phyloP scores from a whole-genome alignment of 2,113 vertebrate species.

The Mustela lutreola region DNA sequence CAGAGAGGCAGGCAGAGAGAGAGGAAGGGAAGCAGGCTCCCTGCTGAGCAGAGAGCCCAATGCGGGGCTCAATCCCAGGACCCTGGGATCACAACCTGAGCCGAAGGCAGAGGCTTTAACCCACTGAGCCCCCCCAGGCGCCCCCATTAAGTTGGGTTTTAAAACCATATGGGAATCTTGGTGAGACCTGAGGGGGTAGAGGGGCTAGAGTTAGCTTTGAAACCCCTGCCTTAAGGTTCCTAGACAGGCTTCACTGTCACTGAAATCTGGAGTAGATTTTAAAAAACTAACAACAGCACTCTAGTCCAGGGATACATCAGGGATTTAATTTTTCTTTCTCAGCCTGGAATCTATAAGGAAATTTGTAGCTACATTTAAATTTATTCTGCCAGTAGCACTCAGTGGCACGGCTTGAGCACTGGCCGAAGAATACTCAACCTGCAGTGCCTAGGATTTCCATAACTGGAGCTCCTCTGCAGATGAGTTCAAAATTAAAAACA shows the following conservation, averaged over 20 bases:
- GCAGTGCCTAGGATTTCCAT: background rate
- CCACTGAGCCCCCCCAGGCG: too few species aligned
- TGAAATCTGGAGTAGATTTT: background rate
- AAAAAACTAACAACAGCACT: background rate
- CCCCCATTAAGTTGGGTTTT: background rate
- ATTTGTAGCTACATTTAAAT: slow-evolving; percentile 35
- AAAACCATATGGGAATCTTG: background rate
- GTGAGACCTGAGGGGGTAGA: background rate
- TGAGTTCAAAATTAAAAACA: slow-evolving; percentile 46
- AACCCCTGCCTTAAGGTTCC: background rate
- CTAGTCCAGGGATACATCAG: background rate
- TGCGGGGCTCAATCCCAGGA: too few species aligned
- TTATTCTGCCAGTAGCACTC: background rate
- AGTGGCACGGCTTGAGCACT: background rate
- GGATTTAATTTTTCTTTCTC: background rate
- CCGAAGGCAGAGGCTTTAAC: too few species aligned
- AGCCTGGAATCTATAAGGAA: background rate
- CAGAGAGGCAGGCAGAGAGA: too few species aligned
- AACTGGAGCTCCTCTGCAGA: background rate
- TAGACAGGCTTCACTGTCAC: background rate
- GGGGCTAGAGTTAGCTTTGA: background rate
- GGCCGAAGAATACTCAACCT: background rate
- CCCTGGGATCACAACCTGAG: too few species aligned
- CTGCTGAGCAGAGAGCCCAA: too few species aligned
- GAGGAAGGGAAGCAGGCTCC: too few species aligned